phyloP scores from a whole-genome alignment of 2,888 invertebrate genomes.

The Plemyria rubiginata region DNA sequence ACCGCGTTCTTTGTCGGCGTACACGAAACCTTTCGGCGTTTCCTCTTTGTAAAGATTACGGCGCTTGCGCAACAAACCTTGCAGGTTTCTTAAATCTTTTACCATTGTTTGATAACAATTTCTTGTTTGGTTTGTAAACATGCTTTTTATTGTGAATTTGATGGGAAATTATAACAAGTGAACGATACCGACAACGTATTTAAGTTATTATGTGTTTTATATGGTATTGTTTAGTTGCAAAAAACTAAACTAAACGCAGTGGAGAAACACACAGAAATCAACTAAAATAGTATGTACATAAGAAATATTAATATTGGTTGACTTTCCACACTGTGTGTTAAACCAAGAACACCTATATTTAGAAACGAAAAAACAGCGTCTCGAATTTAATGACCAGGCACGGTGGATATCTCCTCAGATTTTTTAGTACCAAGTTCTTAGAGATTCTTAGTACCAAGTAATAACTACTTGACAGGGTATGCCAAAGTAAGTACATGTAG shows the following conservation, averaged over 20 bases:
- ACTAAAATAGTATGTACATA: too few species aligned
- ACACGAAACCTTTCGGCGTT: slow-evolving; percentile 25
- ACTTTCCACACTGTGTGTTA: too few species aligned
- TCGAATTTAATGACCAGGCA: too few species aligned
- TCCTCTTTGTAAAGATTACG: slow-evolving; percentile 52
- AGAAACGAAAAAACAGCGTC: too few species aligned
- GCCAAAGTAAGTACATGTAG: not conserved
- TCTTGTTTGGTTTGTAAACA: slow-evolving; percentile 65
- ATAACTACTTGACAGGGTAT: too few species aligned
- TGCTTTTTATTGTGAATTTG: slow-evolving; percentile 42
- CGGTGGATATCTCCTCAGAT: too few species aligned
- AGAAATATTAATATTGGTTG: too few species aligned
- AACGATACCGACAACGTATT: slow-evolving; percentile 17
- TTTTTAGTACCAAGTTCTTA: too few species aligned
- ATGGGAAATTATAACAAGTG: slow-evolving; percentile 32
- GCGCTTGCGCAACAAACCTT: slow-evolving; percentile 62
- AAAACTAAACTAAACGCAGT: too few species aligned
- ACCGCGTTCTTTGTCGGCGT: slow-evolving; percentile 43
- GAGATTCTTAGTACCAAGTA: too few species aligned
- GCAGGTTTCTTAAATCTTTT: slow-evolving; percentile 56
- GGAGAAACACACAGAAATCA: too few species aligned
- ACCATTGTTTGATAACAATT: slow-evolving; percentile 57
- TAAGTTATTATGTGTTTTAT: not conserved
- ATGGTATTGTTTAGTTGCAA: not conserved
- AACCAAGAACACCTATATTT: too few species aligned